Base-by-base conservation (phyloP, 2,113 vertebrate species). In the Phrynosoma blainvillii region DNA sequence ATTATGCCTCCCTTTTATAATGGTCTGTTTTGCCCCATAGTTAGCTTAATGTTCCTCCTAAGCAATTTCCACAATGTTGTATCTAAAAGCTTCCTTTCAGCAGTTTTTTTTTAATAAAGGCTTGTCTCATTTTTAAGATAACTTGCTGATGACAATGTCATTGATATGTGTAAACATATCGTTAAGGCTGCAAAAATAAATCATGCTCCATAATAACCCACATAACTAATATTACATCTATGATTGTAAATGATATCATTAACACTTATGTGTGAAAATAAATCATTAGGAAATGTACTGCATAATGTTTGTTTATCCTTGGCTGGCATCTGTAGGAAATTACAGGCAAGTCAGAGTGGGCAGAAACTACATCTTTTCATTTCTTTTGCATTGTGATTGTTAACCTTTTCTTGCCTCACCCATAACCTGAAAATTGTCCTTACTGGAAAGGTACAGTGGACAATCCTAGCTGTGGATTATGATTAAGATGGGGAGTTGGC, bases 81-180 rank as follows among this genome's bases (percentile, higher is more conserved):
- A 62, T 59, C 66, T 36, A 71, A 87, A 83, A 85, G 80, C 21
- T 12, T 1, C 84, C 89, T 62, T 82, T 85, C 30, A 66, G 52
- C 10, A 18, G 14, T 1, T 13, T 54, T 54, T n/a, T 36, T 47
- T 47, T 25, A 47, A 47, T n/a, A 84, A 62, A 62, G 32, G 7
- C 71, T 87, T 78, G 40, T 2, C 23, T 79, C 2, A 79, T 90
- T 81, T 78, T 87, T 78, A 89, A 75, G 88, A 82, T 74, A 77
- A 59, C 86, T 91, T 95, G 79, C 52, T 76, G 62, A 88, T 88
- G 59, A 66, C 59, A 77, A 83, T 86, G 73, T 47, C 71, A 59
- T 71, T 91, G 88, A 42, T 84, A 75, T 36, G 68, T 82, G 82
- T 47, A 78, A 36, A 32, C 59, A 10, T 77, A 47, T 66, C 47